phyloP scores from a whole-genome alignment of 2,888 invertebrate species.

The Steinernema carpocapsae region DNA sequence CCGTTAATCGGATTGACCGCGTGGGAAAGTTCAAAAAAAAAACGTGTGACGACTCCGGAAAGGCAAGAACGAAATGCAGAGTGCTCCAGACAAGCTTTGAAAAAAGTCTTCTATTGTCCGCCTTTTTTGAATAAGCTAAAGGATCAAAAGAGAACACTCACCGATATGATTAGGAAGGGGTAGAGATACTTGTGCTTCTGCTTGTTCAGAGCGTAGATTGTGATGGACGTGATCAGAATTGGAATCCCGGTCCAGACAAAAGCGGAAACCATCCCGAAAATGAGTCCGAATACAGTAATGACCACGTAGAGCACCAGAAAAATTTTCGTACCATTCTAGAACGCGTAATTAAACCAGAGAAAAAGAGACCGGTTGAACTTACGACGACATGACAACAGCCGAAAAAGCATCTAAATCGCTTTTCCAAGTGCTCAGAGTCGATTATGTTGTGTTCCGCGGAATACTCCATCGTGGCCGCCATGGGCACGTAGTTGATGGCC shows the following conservation, averaged over 20 bases:
- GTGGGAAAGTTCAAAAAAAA: no score
- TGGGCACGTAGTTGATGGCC: constrained; percentile 39
- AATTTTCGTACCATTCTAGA: constrained; percentile 61
- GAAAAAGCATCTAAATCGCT: constrained; percentile 58
- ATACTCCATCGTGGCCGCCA: constrained; percentile 52
- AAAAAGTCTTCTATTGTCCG: no score
- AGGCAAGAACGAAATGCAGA: no score
- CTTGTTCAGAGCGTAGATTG: constrained; percentile 55
- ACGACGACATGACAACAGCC: constrained; percentile 63
- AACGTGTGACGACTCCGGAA: no score
- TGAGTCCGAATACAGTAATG: constrained; percentile 56
- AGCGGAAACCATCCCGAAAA: constrained; percentile 63
- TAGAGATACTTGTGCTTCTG: constrained; percentile 64
- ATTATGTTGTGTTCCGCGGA: constrained; percentile 71
- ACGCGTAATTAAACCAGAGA: constrained; percentile 34
- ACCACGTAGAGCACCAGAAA: constrained; percentile 60
- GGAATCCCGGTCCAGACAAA: constrained; percentile 55
- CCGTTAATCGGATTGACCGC: no score
- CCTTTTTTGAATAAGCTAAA: no score
- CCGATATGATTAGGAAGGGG: constrained; percentile 64
- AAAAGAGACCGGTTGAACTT: constrained; percentile 37
- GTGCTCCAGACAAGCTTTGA: no score
- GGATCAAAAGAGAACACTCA: no score
- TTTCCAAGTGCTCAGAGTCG: constrained; percentile 2
- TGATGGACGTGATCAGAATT: constrained; percentile 56